phyloP scores from a whole-genome alignment of 1,140 invertebrate species.

The Saccostrea glomerata region DNA sequence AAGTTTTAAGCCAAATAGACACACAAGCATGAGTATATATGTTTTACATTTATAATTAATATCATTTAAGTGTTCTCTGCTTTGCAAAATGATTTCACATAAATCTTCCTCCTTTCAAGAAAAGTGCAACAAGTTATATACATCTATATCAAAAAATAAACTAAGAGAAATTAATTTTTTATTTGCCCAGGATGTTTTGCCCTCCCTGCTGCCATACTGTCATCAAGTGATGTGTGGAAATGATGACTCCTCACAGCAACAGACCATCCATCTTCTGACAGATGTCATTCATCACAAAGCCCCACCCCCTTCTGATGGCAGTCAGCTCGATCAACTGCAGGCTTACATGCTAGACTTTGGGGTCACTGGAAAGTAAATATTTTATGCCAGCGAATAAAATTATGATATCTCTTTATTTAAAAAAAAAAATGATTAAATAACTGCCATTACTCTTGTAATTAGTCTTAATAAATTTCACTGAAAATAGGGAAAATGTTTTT shows the following conservation, averaged over 20 bases:
- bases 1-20: background rate
- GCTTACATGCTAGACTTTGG: constrained; percentile 68
- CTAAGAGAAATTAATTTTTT: background rate
- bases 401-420: background rate
- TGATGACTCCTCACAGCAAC: constrained; percentile 35
- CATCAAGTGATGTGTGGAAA: constrained; percentile 76
- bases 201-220: constrained; percentile 84
- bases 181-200: constrained; percentile 82
- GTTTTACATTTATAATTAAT: too few species aligned
- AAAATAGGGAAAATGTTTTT: background rate
- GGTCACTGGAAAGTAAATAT: background rate
- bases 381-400: background rate
- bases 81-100: too few species aligned
- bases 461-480: background rate
- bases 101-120: too few species aligned
- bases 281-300: constrained; percentile 85
- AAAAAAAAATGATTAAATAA: too few species aligned
- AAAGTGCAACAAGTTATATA: too few species aligned
- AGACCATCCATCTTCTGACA: constrained; percentile 83
- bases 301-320: constrained; percentile 79
- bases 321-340: constrained; percentile 50
- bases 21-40: background rate
- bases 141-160: background rate
- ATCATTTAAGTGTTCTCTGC: background rate
- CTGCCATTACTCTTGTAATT: background rate